These are phyloP conservation scores for Aporophyla nigra DNA, from an alignment of 2,888 invertebrate genomes.

Conservation along the genomic window DNA sequence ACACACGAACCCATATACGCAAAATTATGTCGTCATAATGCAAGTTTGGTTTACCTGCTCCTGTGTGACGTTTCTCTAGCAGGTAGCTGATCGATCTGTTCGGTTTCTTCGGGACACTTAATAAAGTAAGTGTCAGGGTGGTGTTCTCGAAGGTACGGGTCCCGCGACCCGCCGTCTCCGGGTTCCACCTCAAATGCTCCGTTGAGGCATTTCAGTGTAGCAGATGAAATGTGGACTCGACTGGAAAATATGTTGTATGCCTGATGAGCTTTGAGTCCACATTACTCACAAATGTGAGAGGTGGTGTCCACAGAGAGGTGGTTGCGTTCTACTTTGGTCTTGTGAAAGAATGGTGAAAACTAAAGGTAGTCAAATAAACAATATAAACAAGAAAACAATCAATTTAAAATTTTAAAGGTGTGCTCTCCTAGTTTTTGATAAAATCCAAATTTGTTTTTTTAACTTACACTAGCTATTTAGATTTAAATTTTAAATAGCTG, in stretches of 20 bases:
- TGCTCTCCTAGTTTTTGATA: no score
- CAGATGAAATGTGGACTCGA: slow-evolving; percentile 98
- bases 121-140: slow-evolving; percentile 97
- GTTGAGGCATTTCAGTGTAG: slow-evolving; percentile 95
- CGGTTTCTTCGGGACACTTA: slow-evolving; percentile 92
- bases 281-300: not conserved
- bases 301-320: not conserved
- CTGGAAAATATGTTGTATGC: slow-evolving; percentile 85
- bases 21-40: no score
- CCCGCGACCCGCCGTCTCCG: slow-evolving; percentile 96
- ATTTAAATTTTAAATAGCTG: no score
- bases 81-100: slow-evolving; percentile 91
- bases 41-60: slow-evolving; percentile 64
- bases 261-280: not conserved
- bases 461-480: no score
- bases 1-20: no score
- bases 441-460: no score
- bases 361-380: no score
- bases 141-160: slow-evolving; percentile 96
- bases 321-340: not conserved
- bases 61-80: slow-evolving; percentile 86
- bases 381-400: no score
- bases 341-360: not conserved
- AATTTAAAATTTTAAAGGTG: no score
- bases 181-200: slow-evolving; percentile 98